Conservation (phyloP, 1,140 invertebrate species). For the Drosophila sproati region DNA sequence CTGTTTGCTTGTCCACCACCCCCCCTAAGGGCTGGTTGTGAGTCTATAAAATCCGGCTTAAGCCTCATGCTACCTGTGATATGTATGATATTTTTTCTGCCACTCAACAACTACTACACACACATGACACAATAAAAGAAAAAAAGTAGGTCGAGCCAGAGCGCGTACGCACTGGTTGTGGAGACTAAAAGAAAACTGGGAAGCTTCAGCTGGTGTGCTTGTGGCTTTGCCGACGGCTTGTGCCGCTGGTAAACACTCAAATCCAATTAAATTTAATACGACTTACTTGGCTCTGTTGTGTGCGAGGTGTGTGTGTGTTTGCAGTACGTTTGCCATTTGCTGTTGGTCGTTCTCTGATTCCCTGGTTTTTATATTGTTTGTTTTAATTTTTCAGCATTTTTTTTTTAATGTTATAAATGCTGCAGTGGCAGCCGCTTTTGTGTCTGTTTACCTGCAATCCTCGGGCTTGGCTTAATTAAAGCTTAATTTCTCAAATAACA, state of each 20-base stretch:
- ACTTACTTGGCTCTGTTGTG: constrained; percentile 76
- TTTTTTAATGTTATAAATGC: constrained; percentile 60
- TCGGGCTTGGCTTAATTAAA: constrained; percentile 72
- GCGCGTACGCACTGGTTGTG: constrained; percentile 38
- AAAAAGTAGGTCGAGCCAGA: constrained; percentile 58
- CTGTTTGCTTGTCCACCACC: constrained; percentile 15
- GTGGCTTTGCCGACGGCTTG: constrained; percentile 70
- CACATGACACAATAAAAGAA: constrained; percentile 3
- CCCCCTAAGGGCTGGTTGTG: constrained; percentile 2
- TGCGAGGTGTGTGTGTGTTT: constrained; percentile 31
- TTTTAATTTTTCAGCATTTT: constrained; percentile 58
- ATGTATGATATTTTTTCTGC: constrained; percentile 72
- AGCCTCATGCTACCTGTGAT: constrained; percentile 73
- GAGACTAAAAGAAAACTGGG: constrained; percentile 24
- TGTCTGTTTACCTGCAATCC: constrained; percentile 55
- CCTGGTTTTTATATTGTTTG: constrained; percentile 50
- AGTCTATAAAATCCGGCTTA: constrained; percentile 78
- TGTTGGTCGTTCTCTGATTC: constrained; percentile 53
- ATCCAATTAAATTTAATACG: constrained; percentile 84
- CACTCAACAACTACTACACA: constrained; percentile 42
- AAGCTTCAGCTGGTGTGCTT: constrained; percentile 60
- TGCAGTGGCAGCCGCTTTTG: constrained; percentile 41
- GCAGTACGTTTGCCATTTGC: constrained; percentile 73
- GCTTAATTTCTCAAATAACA: constrained; percentile 72
- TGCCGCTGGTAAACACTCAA: constrained; percentile 83